A percentile compares a stretch with the other conserved stretches of the same genome.
These are phyloP conservation scores for Dromiciops gliroides DNA, from an alignment of 2,113 vertebrate genomes.

Conservation along the genomic window DNA sequence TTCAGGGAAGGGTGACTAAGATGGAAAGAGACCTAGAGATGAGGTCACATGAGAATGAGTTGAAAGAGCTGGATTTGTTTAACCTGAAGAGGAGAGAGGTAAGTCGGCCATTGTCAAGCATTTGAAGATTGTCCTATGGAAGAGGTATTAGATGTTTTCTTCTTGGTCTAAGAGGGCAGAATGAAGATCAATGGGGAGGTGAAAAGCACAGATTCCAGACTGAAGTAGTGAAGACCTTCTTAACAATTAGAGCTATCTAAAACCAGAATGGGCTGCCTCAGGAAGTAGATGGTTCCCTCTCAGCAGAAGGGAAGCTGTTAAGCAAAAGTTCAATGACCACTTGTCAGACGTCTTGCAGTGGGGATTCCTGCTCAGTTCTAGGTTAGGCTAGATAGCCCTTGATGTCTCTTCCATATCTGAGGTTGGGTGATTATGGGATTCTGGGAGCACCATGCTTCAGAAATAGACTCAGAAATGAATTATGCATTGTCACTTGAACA, in stretches of 20 bases:
- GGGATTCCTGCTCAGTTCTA: not conserved
- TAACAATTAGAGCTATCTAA: not conserved
- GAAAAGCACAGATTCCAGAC: not conserved
- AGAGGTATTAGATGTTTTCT: not conserved
- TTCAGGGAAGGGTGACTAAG: not conserved
- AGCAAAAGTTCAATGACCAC: not conserved
- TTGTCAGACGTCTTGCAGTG: not conserved
- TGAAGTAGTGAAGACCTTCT: not conserved
- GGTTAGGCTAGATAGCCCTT: not conserved
- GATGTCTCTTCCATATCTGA: not conserved
- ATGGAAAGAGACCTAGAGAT: not conserved
- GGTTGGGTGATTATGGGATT: not conserved
- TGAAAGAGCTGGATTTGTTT: not conserved
- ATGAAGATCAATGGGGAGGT: not conserved
- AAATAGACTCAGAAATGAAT: slow-evolving; percentile 76
- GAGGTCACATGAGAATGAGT: not conserved
- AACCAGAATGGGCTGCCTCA: not conserved
- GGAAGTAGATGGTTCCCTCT: not conserved
- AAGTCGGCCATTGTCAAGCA: not conserved
- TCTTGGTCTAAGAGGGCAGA: not conserved
- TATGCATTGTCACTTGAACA: slow-evolving; percentile 70
- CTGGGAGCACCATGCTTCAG: slow-evolving; percentile 48
- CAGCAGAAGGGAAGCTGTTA: not conserved
- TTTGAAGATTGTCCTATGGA: not conserved
- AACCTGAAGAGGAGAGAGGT: not conserved